Evolutionary conservation across 2,888 invertebrate species (phyloP).

Genomic region (Polietes domitor): DNA sequence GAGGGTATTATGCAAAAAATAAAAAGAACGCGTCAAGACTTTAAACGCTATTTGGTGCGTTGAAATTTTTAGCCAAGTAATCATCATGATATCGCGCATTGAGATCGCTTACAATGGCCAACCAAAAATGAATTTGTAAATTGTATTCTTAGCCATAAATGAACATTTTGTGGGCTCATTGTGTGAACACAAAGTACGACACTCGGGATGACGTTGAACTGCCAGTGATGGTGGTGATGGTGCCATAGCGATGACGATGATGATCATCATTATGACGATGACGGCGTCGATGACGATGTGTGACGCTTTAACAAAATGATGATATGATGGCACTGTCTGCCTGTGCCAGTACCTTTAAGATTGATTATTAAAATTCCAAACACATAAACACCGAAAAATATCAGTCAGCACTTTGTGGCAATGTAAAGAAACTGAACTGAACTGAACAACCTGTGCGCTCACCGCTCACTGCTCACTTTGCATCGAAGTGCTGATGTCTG

Average conservation of each 20-base stretch:
- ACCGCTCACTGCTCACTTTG: too few species aligned
- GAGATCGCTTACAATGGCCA: constrained; percentile 19
- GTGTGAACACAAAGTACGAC: constrained; percentile 10
- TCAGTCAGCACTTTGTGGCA: neutral
- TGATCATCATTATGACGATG: constrained; percentile 35
- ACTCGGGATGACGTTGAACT: constrained; percentile 48
- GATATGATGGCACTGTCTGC: constrained; percentile 42
- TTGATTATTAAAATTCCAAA: constrained; percentile 61
- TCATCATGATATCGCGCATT: constrained; percentile 23
- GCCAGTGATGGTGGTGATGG: constrained; percentile 6
- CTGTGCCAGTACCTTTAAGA: constrained; percentile 22
- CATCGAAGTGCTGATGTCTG: neutral
- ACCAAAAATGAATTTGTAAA: constrained; percentile 7
- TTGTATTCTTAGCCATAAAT: constrained; percentile 20
- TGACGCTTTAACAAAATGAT: constrained; percentile 45
- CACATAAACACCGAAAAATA: constrained; percentile 41
- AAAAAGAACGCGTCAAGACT: neutral
- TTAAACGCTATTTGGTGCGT: neutral
- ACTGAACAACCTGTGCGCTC: too few species aligned
- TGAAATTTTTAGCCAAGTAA: constrained; percentile 36
- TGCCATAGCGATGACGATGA: neutral
- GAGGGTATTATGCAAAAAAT: neutral
- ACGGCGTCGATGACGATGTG: constrained; percentile 40
- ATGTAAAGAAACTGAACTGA: neutral
- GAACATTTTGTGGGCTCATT: neutral